Evolutionary conservation across 2,113 vertebrate species (phyloP).

Genomic region (Myrmophylax atrothorax): DNA sequence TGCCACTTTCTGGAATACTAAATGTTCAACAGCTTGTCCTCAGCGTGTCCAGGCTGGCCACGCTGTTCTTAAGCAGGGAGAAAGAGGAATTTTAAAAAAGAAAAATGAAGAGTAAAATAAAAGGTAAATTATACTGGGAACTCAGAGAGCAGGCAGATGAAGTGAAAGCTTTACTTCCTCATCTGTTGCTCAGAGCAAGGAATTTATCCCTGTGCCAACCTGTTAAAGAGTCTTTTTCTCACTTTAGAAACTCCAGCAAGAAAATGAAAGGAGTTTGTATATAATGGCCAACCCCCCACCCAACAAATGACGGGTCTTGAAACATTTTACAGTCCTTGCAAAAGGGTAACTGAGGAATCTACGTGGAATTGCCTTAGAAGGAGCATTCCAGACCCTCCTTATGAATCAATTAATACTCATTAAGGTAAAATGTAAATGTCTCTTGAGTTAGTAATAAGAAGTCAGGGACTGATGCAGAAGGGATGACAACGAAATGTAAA

Average conservation of each 20-base stretch:
- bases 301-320: not conserved
- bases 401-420: not conserved
- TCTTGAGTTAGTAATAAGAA: not conserved
- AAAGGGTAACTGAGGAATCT: not conserved
- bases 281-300: not conserved
- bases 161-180: not conserved
- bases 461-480: not conserved
- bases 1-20: not conserved
- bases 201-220: not conserved
- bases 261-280: not conserved
- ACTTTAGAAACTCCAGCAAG: not conserved
- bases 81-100: not conserved
- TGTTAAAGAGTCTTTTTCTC: not conserved
- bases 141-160: not conserved
- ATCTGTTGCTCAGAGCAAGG: not conserved
- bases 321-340: not conserved
- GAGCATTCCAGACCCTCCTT: not conserved
- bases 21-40: not conserved
- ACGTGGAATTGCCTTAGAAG: not conserved
- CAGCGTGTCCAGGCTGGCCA: not conserved
- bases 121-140: not conserved
- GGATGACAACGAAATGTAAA: not conserved
- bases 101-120: not conserved
- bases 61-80: not conserved
- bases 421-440: not conserved